phyloP scores from a whole-genome alignment of 2,888 invertebrate species.

The Lasioglossum lativentre region DNA sequence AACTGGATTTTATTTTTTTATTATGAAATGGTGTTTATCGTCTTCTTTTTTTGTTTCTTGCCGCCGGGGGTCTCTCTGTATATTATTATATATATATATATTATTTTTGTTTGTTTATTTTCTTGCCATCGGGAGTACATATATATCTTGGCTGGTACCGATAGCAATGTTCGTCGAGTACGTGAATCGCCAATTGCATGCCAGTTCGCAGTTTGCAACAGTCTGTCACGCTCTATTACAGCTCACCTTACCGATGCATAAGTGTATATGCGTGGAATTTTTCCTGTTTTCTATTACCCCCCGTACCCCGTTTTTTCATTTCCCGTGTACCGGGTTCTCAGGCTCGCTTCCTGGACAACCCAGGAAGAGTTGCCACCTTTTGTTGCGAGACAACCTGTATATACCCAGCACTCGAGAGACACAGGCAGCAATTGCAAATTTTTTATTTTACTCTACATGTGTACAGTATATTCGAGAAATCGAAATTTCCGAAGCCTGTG shows the following conservation, averaged over 20 bases:
- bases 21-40: not conserved
- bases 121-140: not conserved
- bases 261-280: constrained; percentile 56
- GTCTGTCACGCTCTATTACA: constrained; percentile 63
- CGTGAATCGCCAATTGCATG: constrained; percentile 63
- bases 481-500: not conserved
- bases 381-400: not conserved
- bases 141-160: constrained; percentile 26
- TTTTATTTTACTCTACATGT: not conserved
- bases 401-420: not conserved
- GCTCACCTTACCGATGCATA: constrained; percentile 48
- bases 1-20: not conserved
- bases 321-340: not conserved
- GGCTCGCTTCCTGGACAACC: not conserved
- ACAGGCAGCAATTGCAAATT: not conserved
- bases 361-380: not conserved
- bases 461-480: not conserved
- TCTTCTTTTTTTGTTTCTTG: not conserved
- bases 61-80: constrained; percentile 14
- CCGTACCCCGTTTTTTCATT: not conserved
- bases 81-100: not conserved
- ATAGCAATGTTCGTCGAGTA: constrained; percentile 56
- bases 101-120: not conserved
- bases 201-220: constrained; percentile 51
- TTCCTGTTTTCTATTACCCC: not conserved